Evolutionary conservation across 1,140 invertebrate species (phyloP).

Genomic region (Maniola jurtina): DNA sequence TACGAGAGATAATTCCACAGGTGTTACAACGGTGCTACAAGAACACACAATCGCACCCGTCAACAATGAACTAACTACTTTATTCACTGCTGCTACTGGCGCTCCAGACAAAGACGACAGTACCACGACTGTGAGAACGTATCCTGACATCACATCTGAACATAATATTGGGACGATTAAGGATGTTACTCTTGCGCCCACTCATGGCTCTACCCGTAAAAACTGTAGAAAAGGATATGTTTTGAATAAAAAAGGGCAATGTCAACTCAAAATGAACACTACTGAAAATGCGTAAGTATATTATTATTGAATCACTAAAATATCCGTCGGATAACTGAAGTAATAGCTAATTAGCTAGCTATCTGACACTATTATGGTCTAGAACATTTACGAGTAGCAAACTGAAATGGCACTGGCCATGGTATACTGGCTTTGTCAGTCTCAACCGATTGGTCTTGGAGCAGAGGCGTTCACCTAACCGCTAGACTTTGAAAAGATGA

Average conservation of each 20-base stretch:
- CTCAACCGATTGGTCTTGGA: too few species aligned
- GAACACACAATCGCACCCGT: conserved; percentile 24
- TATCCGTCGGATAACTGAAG: too few species aligned
- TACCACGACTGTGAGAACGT: conserved; percentile 28
- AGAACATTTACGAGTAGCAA: too few species aligned
- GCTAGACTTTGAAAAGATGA: too few species aligned
- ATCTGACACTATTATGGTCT: too few species aligned
- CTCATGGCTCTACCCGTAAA: conserved; percentile 27
- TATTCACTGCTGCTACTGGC: conserved; percentile 5
- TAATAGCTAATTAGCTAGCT: too few species aligned
- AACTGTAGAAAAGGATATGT: conserved; percentile 70
- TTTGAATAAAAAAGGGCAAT: conserved; percentile 64
- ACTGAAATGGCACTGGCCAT: too few species aligned
- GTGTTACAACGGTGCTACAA: conserved; percentile 32
- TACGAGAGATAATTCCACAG: conserved; percentile 44
- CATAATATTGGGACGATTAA: conserved; percentile 13
- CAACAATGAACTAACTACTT: conserved; percentile 10
- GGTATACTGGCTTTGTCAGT: too few species aligned
- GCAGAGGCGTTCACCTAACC: too few species aligned
- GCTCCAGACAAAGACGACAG: conserved; percentile 5
- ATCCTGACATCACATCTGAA: conserved; percentile 25
- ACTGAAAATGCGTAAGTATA: conserved; percentile 65
- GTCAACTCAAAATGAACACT: conserved; percentile 62
- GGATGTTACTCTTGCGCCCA: conserved; percentile 23
- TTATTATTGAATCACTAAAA: too few species aligned